phyloP scores from a whole-genome alignment of 23 tunicate species.

The Trididemnum nubilum region DNA sequence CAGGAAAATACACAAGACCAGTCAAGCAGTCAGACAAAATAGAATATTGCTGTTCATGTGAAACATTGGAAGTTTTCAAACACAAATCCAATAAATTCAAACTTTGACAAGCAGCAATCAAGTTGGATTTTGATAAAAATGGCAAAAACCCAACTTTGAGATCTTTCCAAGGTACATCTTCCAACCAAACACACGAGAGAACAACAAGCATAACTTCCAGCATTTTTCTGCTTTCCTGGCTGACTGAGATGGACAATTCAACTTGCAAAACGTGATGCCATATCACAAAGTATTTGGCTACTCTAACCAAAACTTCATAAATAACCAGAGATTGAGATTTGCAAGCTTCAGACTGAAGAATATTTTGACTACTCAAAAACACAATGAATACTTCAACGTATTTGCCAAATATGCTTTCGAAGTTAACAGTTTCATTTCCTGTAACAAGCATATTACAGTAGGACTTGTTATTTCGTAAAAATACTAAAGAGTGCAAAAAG shows the following conservation, averaged over 20 bases:
- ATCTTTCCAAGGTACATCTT: conserved; percentile 52
- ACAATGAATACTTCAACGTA: conserved; percentile 2
- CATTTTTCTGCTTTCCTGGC: neutral
- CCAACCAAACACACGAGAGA: conserved; percentile 53
- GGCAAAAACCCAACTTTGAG: conserved; percentile 15
- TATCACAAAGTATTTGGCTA: conserved; percentile 6
- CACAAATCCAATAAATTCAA: neutral
- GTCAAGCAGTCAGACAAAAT: conserved; percentile 32
- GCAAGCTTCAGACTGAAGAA: neutral
- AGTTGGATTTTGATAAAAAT: conserved; percentile 8
- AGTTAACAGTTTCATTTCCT: neutral
- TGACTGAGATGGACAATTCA: neutral
- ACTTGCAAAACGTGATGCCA: conserved; percentile 10
- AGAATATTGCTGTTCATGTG: neutral
- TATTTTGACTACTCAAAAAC: neutral
- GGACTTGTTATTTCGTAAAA: neutral
- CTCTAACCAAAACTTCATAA: neutral
- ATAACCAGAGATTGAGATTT: neutral
- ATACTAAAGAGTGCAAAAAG: neutral
- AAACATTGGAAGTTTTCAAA: neutral
- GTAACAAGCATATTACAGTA: neutral
- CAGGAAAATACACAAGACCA: conserved; percentile 29
- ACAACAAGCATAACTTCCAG: neutral
- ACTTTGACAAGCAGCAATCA: conserved; percentile 12
- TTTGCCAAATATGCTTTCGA: neutral